Percentiles rank a stretch among this genome's conserved stretches.
These are phyloP conservation scores for Botia kubotai DNA, from an alignment of 2,797 vertebrate genomes.

Conservation along the genomic window DNA sequence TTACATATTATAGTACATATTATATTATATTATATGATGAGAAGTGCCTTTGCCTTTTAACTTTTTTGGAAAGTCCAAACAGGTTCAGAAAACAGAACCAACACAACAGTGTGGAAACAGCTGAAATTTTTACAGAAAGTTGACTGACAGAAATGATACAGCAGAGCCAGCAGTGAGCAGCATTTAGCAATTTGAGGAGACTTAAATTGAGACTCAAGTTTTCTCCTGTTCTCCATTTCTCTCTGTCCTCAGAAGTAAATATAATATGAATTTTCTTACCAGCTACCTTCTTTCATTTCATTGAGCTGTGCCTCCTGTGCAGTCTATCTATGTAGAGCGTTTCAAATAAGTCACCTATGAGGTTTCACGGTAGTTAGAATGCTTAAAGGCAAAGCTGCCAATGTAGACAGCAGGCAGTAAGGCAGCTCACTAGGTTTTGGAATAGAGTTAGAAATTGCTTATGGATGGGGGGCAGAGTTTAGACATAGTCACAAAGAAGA, in stretches of 20 bases:
- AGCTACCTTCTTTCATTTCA: neutral
- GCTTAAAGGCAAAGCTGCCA: neutral
- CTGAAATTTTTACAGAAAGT: neutral
- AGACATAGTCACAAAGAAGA: neutral
- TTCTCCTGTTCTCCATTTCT: neutral
- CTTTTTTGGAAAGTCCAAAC: neutral
- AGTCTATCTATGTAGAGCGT: neutral
- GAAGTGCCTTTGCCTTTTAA: neutral
- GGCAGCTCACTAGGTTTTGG: neutral
- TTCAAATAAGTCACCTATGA: neutral
- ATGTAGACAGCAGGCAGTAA: neutral
- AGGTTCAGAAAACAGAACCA: neutral
- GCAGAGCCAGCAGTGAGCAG: neutral
- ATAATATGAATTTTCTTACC: neutral
- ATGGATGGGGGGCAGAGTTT: neutral
- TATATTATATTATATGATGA: neutral
- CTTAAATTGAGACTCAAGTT: neutral
- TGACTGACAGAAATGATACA: slow-evolving; percentile 1
- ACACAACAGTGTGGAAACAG: neutral
- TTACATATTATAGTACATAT: neutral
- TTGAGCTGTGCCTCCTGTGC: neutral
- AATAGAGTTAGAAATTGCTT: neutral
- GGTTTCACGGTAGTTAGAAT: neutral
- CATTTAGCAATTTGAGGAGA: neutral
- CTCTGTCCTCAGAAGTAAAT: neutral